Conservation (phyloP, 2,113 vertebrate genomes). For the Gavia stellata region DNA sequence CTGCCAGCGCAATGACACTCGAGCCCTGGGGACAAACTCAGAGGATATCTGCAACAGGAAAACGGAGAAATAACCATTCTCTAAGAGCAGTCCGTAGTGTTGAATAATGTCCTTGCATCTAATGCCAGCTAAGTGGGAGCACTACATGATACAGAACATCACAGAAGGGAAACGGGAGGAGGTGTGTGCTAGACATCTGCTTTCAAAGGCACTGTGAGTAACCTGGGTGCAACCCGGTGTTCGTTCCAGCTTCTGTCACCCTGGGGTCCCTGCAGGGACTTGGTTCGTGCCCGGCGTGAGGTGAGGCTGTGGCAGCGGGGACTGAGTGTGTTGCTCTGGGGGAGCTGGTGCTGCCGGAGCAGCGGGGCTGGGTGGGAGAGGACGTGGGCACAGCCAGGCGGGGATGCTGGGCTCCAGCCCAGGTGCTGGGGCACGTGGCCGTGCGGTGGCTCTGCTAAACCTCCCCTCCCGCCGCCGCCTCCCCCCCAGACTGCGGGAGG, state of each 20-base stretch:
- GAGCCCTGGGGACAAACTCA: not conserved
- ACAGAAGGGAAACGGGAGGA: not conserved
- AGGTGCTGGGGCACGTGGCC: not conserved
- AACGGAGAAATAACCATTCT: not conserved
- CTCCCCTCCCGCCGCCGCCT: not conserved
- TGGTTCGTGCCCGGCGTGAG: not conserved
- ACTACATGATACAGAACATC: rapidly evolving
- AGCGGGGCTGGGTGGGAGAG: not conserved
- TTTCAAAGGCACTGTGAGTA: rapidly evolving
- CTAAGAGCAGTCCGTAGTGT: not conserved
- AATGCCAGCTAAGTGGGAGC: not conserved
- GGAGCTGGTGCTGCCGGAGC: not conserved
- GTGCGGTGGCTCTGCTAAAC: not conserved
- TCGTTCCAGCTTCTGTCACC: not conserved
- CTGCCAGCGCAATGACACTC: rapidly evolving
- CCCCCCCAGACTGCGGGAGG: not conserved
- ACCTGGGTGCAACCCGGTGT: not conserved
- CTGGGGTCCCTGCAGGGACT: rapidly evolving
- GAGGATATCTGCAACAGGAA: not conserved
- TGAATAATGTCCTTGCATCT: not conserved
- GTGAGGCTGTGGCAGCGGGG: not conserved
- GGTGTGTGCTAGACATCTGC: not conserved
- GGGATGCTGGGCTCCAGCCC: not conserved
- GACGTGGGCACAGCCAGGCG: not conserved
- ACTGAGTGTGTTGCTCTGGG: not conserved